Conservation (phyloP, 2,113 vertebrate species). For the Opisthocomus hoazin region DNA sequence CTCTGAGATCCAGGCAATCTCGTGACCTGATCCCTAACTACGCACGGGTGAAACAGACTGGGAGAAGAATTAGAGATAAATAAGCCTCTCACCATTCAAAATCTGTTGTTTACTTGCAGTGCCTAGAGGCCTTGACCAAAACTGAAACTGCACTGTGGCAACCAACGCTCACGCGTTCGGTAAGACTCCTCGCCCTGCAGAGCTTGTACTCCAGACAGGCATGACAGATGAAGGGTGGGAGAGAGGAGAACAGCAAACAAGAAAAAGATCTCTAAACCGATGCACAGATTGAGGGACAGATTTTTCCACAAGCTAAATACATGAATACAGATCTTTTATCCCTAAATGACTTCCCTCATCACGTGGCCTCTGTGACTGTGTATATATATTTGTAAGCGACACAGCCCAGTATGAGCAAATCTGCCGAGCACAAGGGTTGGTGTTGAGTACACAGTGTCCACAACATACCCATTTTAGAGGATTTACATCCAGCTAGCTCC, state of each 20-base stretch:
- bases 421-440: neutral
- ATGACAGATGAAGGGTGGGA: constrained; percentile 61
- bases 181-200: constrained; percentile 2
- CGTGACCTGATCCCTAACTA: neutral
- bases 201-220: constrained; percentile 33
- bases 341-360: constrained; percentile 15
- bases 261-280: neutral
- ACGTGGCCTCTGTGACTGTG: neutral
- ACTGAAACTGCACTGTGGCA: neutral
- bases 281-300: constrained; percentile 62
- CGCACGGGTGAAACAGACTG: neutral
- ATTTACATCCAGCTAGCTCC: neutral
- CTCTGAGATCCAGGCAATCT: neutral
- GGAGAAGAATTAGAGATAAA: neutral
- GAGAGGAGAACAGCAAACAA: constrained; percentile 51
- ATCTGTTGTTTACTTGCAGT: neutral
- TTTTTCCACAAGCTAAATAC: constrained; percentile 37
- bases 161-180: neutral
- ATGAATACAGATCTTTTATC: constrained; percentile 35
- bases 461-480: neutral
- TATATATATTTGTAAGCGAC: neutral
- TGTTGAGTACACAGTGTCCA: neutral
- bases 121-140: neutral
- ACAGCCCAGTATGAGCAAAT: neutral
- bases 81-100: neutral